Evolutionary conservation across 1,140 invertebrate genomes (phyloP).

Genomic region (Trichonephila inaurata): DNA sequence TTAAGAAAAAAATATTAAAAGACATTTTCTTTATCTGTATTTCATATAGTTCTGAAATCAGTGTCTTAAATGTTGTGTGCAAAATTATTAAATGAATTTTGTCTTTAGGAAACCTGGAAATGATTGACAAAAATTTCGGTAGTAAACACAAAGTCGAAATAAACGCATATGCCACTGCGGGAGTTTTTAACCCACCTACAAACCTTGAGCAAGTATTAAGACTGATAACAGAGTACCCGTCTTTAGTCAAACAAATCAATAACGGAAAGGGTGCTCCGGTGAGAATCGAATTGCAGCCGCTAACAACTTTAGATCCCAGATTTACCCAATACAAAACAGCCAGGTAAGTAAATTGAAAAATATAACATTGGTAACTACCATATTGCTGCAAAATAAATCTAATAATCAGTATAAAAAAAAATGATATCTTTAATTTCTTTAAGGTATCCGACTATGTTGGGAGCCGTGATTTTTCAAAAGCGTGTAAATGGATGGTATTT

Average conservation of each 20-base stretch:
- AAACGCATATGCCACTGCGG: not conserved
- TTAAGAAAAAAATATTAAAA: too few species aligned
- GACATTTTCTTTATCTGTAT: too few species aligned
- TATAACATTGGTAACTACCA: too few species aligned
- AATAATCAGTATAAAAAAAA: too few species aligned
- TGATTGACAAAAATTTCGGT: not conserved
- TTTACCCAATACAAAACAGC: not conserved
- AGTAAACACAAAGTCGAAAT: not conserved
- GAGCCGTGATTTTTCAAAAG: too few species aligned
- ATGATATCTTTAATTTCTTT: too few species aligned
- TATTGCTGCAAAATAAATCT: too few species aligned
- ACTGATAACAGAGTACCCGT: not conserved
- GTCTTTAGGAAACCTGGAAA: slow-evolving; percentile 24
- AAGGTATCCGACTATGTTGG: too few species aligned
- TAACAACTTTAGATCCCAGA: not conserved
- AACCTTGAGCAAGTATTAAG: not conserved
- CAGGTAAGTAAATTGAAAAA: not conserved
- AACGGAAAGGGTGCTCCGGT: slow-evolving; percentile 14
- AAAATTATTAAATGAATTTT: too few species aligned
- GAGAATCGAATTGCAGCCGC: not conserved
- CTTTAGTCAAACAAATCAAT: not conserved
- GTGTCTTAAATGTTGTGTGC: too few species aligned
- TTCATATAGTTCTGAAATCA: too few species aligned
- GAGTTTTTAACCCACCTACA: not conserved
- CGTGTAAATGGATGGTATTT: too few species aligned